Evolutionary conservation across 1,140 invertebrate species (phyloP), one percentile per base, ranked within the genome.

Genomic region (Chrysomallon squamiferum): DNA sequence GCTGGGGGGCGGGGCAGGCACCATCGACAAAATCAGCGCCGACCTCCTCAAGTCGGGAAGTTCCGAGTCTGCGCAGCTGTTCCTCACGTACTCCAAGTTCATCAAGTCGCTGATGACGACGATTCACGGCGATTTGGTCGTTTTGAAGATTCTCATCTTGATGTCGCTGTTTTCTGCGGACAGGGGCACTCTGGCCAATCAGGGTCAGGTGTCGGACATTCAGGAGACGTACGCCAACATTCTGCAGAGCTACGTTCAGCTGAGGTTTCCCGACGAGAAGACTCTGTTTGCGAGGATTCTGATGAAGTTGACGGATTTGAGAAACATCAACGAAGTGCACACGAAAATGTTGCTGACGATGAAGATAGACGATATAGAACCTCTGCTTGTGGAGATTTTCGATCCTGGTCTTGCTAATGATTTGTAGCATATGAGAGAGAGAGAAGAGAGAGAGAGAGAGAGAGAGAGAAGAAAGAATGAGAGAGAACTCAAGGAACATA

Each of bases 261-360:
- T 68, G 9, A 69, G 76, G 27, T 83, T 79, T 54, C 66, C 74
- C 2, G 63, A 78, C 0, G 77, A 83, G 32, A 69, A 72, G 43
- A 78, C 71, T 1, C 62, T 82, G 62, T 81, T 84, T 61, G 76
- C 81, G 15, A 69, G 72, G 13, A 68, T 82, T 11, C 64, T 84
- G 22, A 78, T 81, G 77, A 82, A 81, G 66, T 64, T 84, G 32
- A 78, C 80, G 3, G 81, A 84, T 64, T 66, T 84, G 3, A 67
- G 81, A 11, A 77, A 84, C 65, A 79, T 84, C 54, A 82, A 81
- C 64, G 81, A 82, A 65, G 71, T 78, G 30, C 81, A 84, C 73
- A 75, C 81, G 0, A 78, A 78, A 72, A 82, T 84, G 81, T 70
- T 84, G 66, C 68, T 80, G 27, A 71, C 71, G 62, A 81, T 84